Conservation (phyloP, 2,888 invertebrate species). For the Vanessa cardui region DNA sequence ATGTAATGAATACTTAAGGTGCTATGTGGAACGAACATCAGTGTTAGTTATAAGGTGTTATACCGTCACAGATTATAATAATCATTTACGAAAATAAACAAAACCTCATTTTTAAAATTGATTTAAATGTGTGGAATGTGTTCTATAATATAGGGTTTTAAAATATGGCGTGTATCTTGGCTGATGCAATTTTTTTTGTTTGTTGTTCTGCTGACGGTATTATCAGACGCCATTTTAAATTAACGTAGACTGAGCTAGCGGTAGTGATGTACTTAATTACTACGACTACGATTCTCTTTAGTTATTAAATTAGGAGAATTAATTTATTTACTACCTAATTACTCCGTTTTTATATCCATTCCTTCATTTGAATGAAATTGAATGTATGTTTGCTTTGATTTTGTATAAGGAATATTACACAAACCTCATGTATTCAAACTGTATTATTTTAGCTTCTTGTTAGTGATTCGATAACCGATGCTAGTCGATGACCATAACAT, state of each 20-base stretch:
- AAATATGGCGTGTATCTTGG: neutral
- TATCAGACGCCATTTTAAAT: slow-evolving; percentile 14
- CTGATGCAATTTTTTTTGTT: neutral
- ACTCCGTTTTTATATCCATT: neutral
- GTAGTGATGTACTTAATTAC: slow-evolving; percentile 39
- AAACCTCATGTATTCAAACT: neutral
- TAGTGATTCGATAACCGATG: slow-evolving; percentile 34
- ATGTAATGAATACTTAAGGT: slow-evolving; percentile 47
- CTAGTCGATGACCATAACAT: slow-evolving; percentile 34
- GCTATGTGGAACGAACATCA: slow-evolving; percentile 49
- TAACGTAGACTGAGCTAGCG: slow-evolving; percentile 39
- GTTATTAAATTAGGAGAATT: neutral
- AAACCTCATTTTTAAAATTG: too few relatives aligned
- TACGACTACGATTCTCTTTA: slow-evolving; percentile 9
- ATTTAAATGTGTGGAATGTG: too few relatives aligned
- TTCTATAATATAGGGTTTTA: too few relatives aligned
- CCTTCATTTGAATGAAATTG: neutral
- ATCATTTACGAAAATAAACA: too few relatives aligned
- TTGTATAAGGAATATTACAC: neutral
- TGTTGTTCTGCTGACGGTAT: slow-evolving; percentile 11
- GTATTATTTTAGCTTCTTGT: slow-evolving; percentile 17
- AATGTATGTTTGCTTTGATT: neutral
- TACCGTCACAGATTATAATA: slow-evolving; percentile 11
- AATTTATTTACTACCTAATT: neutral
- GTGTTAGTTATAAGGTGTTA: slow-evolving; percentile 18